Evolutionary conservation across 2,797 vertebrate species (phyloP).

Genomic region (Chaunax sp.): DNA sequence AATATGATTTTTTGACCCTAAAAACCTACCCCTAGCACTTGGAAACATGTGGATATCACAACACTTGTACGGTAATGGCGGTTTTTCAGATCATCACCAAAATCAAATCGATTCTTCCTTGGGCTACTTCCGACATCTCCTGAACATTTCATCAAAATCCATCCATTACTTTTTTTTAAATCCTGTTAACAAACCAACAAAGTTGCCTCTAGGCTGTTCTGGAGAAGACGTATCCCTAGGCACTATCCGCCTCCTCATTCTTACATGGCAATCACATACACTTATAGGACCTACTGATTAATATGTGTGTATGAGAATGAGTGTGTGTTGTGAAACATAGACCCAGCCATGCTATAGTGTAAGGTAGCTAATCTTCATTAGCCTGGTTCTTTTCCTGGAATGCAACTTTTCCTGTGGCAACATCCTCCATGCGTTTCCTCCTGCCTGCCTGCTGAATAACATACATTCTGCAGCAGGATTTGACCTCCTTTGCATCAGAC

Average conservation of each 20-base stretch:
- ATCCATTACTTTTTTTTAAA: too few relatives aligned
- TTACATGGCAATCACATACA: constrained; percentile 36
- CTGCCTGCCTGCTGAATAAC: background rate
- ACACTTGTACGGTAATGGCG: too few relatives aligned
- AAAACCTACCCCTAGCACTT: too few relatives aligned
- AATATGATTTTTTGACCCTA: too few relatives aligned
- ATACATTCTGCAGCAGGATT: constrained; percentile 3
- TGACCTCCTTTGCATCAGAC: constrained; percentile 12
- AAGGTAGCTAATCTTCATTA: constrained; percentile 28
- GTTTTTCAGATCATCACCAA: too few relatives aligned
- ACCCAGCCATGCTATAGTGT: background rate
- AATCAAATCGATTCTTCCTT: too few relatives aligned
- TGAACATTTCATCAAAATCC: too few relatives aligned
- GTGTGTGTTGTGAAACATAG: background rate
- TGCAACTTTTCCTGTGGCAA: constrained; percentile 47
- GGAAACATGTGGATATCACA: too few relatives aligned
- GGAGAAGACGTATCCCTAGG: constrained; percentile 46
- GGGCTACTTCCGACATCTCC: too few relatives aligned
- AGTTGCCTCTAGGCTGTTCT: constrained; percentile 44
- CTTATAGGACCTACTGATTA: constrained; percentile 42
- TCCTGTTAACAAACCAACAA: too few relatives aligned
- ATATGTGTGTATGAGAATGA: background rate
- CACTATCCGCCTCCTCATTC: constrained; percentile 30
- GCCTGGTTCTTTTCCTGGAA: constrained; percentile 61
- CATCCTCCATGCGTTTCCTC: constrained; percentile 66